phyloP scores from a whole-genome alignment of 2,888 invertebrate genomes.

The Bibio marci region DNA sequence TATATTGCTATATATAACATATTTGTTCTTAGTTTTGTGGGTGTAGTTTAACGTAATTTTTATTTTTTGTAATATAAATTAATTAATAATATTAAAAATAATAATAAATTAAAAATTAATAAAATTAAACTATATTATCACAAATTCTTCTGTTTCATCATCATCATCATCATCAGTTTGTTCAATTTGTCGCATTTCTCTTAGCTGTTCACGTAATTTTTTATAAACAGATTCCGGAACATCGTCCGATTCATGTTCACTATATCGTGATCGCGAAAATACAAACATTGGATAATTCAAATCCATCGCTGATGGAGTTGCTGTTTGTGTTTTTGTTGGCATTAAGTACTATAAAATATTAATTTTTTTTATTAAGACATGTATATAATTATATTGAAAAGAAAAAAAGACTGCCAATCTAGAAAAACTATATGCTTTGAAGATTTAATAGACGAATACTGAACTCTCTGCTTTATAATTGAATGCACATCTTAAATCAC shows the following conservation, averaged over 20 bases:
- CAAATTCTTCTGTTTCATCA: slow-evolving; percentile 57
- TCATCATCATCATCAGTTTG: slow-evolving; percentile 43
- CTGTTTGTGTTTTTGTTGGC: slow-evolving; percentile 27
- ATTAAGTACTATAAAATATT: slow-evolving; percentile 31
- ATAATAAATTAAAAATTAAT: too few species aligned
- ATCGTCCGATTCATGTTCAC: slow-evolving; percentile 25
- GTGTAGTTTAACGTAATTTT: too few species aligned
- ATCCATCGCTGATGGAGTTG: slow-evolving; percentile 23
- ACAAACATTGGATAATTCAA: slow-evolving; percentile 63
- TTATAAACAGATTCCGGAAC: slow-evolving; percentile 31
- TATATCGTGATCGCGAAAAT: slow-evolving; percentile 54
- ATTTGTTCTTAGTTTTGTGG: too few species aligned
- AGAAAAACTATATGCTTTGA: too few species aligned
- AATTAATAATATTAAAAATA: too few species aligned
- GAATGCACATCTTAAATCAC: too few species aligned
- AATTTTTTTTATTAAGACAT: slow-evolving; percentile 4
- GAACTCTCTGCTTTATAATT: too few species aligned
- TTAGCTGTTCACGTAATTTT: slow-evolving; percentile 36
- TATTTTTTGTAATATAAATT: too few species aligned
- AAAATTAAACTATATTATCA: too few species aligned
- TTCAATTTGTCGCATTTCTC: slow-evolving; percentile 33
- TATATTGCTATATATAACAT: too few species aligned
- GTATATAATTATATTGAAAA: neutral
- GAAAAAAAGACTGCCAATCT: too few species aligned
- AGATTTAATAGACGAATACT: too few species aligned